Evolutionary conservation across 2,888 invertebrate genomes (phyloP).

Genomic region (Spilarctia lutea): DNA sequence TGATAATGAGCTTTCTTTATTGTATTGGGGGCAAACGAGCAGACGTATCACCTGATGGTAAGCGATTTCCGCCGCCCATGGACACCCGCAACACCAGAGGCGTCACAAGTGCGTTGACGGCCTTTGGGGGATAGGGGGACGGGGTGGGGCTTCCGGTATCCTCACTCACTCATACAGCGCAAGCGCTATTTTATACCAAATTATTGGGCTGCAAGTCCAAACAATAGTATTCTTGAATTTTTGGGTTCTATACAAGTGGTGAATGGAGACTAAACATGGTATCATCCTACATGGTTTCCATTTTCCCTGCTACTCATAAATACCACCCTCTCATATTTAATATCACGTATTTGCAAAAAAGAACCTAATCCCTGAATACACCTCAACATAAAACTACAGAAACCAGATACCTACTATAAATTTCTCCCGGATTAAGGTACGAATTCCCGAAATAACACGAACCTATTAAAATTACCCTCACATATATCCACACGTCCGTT

Average conservation of each 20-base stretch:
- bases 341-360: not conserved
- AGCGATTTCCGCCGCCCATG: no score
- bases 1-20: no score
- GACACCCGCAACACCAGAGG: no score
- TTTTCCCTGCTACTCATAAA: not conserved
- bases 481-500: constrained; percentile 39
- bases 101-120: no score
- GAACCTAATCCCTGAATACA: not conserved
- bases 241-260: not conserved
- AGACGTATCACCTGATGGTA: no score
- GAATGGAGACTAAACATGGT: not conserved
- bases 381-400: not conserved
- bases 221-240: not conserved
- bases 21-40: no score
- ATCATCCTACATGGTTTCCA: not conserved
- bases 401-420: constrained; percentile 13
- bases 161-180: no score
- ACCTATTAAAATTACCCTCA: constrained; percentile 48
- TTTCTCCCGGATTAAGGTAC: constrained; percentile 19
- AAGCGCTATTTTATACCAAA: no score
- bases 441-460: constrained; percentile 19
- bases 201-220: no score
- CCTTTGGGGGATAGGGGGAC: no score
- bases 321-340: not conserved
- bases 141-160: no score